These are phyloP conservation scores for Tethea ocularis DNA, from an alignment of 2,888 invertebrate genomes.

Conservation along the genomic window DNA sequence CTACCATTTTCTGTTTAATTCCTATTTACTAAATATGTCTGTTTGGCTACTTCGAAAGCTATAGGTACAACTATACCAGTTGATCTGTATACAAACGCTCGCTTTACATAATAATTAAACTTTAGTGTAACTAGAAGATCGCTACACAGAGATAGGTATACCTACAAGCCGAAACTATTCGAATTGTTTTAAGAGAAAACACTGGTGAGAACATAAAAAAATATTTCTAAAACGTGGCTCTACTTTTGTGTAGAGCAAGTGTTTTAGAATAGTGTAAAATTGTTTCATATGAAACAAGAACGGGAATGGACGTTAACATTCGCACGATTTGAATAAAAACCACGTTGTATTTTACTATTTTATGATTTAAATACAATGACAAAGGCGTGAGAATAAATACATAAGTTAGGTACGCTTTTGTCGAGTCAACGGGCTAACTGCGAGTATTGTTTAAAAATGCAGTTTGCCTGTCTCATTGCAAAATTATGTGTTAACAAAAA, in stretches of 20 bases:
- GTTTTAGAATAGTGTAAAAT: too few species aligned
- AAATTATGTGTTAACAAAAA: too few species aligned
- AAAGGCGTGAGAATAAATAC: neutral
- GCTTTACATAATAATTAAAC: neutral
- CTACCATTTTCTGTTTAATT: too few species aligned
- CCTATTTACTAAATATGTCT: too few species aligned
- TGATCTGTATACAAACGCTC: neutral
- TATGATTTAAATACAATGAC: neutral
- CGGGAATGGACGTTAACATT: neutral
- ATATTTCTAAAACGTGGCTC: neutral
- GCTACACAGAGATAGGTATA: neutral
- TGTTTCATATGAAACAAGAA: neutral
- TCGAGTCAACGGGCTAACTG: neutral
- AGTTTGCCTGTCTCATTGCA: too few species aligned
- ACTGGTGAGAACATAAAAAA: neutral
- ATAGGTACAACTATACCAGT: too few species aligned
- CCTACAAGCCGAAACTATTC: neutral
- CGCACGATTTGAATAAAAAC: neutral
- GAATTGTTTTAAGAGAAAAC: neutral
- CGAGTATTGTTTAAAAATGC: neutral
- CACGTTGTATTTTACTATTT: slow-evolving; percentile 1
- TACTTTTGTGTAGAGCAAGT: neutral
- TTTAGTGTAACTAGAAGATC: neutral
- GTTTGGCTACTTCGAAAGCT: too few species aligned
- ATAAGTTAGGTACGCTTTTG: neutral